These are phyloP conservation scores for Dissostichus mawsoni DNA, from an alignment of 2,113 vertebrate genomes.

Conservation along the genomic window DNA sequence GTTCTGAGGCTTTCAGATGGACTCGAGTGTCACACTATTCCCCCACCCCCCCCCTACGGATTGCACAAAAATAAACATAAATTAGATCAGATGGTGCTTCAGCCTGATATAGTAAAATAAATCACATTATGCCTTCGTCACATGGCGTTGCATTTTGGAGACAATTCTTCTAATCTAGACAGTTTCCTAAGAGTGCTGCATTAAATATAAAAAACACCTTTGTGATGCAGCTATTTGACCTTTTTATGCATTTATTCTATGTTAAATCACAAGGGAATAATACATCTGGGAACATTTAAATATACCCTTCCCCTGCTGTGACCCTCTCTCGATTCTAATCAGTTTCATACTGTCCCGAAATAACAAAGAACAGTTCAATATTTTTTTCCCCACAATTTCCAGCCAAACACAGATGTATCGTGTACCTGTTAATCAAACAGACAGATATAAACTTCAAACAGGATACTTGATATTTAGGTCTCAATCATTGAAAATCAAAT, in stretches of 20 bases:
- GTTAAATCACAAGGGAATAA: background rate
- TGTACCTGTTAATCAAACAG: too few relatives aligned
- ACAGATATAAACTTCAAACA: background rate
- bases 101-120: background rate
- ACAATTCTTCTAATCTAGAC: background rate
- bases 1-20: background rate
- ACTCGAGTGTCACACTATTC: background rate
- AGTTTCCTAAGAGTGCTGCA: background rate
- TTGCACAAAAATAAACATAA: background rate
- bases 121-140: background rate
- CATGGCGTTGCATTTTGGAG: background rate
- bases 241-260: background rate
- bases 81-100: background rate
- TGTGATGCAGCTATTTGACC: background rate
- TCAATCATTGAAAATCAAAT: slow-evolving; percentile 19
- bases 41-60: background rate
- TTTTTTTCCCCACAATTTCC: background rate
- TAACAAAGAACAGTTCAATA: background rate
- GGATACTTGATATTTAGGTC: slow-evolving; percentile 3
- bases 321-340: background rate
- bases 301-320: background rate
- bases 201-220: background rate
- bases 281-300: background rate
- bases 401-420: slow-evolving; percentile 1
- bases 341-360: background rate